A percentile compares a stretch with the other conserved stretches of the same genome.
Evolutionary conservation across 2,797 vertebrate species (phyloP).

Genomic region (Arrhamphus sclerolepis): DNA sequence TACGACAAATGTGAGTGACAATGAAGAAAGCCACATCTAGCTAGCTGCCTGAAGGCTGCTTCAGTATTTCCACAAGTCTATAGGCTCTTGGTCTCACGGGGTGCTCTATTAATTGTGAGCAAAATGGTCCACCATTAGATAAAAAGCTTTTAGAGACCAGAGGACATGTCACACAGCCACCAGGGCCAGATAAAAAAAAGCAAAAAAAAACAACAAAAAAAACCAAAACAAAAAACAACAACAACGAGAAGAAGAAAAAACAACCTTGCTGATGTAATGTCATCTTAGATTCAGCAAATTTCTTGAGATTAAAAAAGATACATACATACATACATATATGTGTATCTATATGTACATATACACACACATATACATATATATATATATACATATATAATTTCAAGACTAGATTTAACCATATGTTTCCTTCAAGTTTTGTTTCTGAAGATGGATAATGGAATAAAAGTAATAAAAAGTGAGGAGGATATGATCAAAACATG

Average conservation of each 20-base stretch:
- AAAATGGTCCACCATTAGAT: conserved; percentile 79
- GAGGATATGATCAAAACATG: conserved; percentile 37
- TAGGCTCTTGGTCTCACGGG: conserved; percentile 78
- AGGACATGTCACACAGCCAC: conserved; percentile 62
- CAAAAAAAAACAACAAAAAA: too few species aligned
- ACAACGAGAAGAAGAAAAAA: too few species aligned
- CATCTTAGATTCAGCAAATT: conserved; percentile 30
- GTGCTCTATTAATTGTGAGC: conserved; percentile 80
- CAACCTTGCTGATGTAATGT: conserved; percentile 54
- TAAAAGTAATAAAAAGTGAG: conserved; percentile 21
- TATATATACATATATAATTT: too few species aligned
- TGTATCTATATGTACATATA: too few species aligned
- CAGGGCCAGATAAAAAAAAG: conserved; percentile 53
- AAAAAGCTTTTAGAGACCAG: conserved; percentile 72
- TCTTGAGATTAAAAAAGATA: background rate
- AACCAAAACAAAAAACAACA: conserved; percentile 4
- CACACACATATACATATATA: too few species aligned
- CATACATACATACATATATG: too few species aligned
- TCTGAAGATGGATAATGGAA: conserved; percentile 81
- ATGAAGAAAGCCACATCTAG: conserved; percentile 80
- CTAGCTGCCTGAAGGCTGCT: conserved; percentile 79
- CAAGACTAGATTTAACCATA: conserved; percentile 12
- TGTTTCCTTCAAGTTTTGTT: background rate
- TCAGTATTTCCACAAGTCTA: conserved; percentile 80
- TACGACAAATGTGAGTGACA: conserved; percentile 84